Evolutionary conservation across 2,797 vertebrate species (phyloP).

Genomic region (Hippopotamyrus pictus): DNA sequence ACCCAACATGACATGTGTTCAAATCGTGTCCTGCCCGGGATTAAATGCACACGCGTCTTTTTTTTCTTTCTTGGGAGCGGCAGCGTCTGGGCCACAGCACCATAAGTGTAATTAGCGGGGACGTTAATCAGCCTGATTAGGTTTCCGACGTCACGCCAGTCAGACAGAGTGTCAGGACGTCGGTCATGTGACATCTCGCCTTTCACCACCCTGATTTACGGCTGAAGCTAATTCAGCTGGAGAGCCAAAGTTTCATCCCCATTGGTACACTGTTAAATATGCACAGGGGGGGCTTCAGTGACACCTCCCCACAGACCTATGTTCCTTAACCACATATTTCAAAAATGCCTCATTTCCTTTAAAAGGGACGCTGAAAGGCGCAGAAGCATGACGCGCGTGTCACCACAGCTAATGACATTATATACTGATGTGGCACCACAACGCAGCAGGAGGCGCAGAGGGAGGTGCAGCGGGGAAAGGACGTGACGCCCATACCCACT

Average conservation of each 20-base stretch:
- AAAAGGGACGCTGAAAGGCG: not conserved
- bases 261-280: not conserved
- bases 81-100: not conserved
- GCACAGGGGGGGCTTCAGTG: not conserved
- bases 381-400: not conserved
- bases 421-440: not conserved
- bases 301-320: not conserved
- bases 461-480: conserved; percentile 38
- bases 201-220: not conserved
- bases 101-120: not conserved
- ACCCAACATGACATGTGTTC: not conserved
- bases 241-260: not conserved
- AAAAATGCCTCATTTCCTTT: not conserved
- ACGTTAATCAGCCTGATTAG: conserved; percentile 4
- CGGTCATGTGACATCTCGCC: not conserved
- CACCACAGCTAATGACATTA: not conserved
- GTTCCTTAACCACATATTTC: conserved; percentile 1
- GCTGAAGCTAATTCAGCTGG: not conserved
- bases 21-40: not conserved
- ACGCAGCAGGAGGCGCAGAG: not conserved
- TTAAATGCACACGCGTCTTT: not conserved
- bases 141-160: not conserved
- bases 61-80: not conserved
- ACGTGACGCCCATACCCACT: conserved; percentile 66
- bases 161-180: not conserved